phyloP scores from a whole-genome alignment of 1,140 invertebrate species.

The Drosophila tropicalis region DNA sequence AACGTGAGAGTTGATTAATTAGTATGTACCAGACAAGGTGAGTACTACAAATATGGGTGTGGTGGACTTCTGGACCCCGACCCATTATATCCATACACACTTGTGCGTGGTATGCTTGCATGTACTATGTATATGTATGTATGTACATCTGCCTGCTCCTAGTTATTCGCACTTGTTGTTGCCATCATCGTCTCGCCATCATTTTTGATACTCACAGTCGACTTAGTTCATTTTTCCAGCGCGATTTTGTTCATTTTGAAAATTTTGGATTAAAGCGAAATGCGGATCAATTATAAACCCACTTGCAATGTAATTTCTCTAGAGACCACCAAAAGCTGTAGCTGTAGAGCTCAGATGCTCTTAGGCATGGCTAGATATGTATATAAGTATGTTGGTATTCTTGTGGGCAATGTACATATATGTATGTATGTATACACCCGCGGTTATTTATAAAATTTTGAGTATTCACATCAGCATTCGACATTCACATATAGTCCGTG shows the following conservation, averaged over 20 bases:
- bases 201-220: slow-evolving; percentile 8
- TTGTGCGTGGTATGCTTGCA: slow-evolving; percentile 2
- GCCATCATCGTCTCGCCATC: slow-evolving; percentile 3
- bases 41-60: slow-evolving; percentile 12
- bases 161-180: slow-evolving; percentile 14
- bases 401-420: slow-evolving; percentile 11
- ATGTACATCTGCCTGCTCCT: slow-evolving; percentile 13
- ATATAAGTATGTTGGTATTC: slow-evolving; percentile 5
- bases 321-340: neutral
- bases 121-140: slow-evolving; percentile 10
- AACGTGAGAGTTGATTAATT: slow-evolving; percentile 12
- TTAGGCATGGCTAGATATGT: neutral
- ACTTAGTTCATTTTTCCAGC: slow-evolving; percentile 3
- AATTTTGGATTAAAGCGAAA: neutral
- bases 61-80: slow-evolving; percentile 10
- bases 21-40: slow-evolving; percentile 12
- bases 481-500: slow-evolving; percentile 7
- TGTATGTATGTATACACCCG: slow-evolving; percentile 13
- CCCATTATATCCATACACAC: slow-evolving; percentile 7
- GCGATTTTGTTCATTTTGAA: neutral
- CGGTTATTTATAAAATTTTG: slow-evolving; percentile 31
- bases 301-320: slow-evolving; percentile 4
- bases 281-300: neutral
- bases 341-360: slow-evolving; percentile 5
- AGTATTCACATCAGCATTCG: slow-evolving; percentile 12